Base-by-base conservation (phyloP, 2,113 vertebrate species). In the Glaucomys volans region DNA sequence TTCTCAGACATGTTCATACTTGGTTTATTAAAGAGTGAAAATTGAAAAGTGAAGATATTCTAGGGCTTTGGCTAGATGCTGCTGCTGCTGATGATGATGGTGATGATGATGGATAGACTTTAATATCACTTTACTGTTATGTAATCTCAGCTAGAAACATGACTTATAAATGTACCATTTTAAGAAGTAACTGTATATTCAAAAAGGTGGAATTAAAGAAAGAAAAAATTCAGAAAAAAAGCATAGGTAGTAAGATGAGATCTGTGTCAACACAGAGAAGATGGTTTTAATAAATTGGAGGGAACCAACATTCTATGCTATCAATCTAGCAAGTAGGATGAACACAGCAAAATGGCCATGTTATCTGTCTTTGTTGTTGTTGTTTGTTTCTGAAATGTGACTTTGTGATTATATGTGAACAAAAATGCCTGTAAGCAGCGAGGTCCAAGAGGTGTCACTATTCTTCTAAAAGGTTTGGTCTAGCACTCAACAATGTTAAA, bases 341-440 rank as follows among this genome's bases (percentile, higher is more conserved):
- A 85, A 4, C 22, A 62, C 42, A 67, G 50, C 24, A 20, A 32
- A 71, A 59, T 47, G 14, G 28, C 52, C 42, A 2, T 40, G 20
- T 50, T 80, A 11, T 35, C 2, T 42, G 18, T 37, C 75, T 13
- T 79, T 76, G 35, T 54, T 37, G 13, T 77, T 57, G 13, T 64
- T 64, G 28, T 17, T 8, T 47, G 22, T 52, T 42, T 91, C 57
- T 92, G 71, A 95, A 59, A 89, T 86, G n/a, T 93, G 44, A 87
- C 26, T 87, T 91, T 72, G 20, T 82, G n/a, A 22, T 75, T 95
- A 40, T 88, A 12, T 95, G 17, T 75, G 42, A 67, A 3, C 64
- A 42, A n/a, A 52, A 54, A 71, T 69, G n/a, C 4, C 40, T 87
- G 0, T 47, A 90, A 84, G 40, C 42, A 84, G 24, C 50, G 76